These are phyloP conservation scores for Danionella cerebrum DNA, from an alignment of 2,113 vertebrate species.

Conservation along the genomic window DNA sequence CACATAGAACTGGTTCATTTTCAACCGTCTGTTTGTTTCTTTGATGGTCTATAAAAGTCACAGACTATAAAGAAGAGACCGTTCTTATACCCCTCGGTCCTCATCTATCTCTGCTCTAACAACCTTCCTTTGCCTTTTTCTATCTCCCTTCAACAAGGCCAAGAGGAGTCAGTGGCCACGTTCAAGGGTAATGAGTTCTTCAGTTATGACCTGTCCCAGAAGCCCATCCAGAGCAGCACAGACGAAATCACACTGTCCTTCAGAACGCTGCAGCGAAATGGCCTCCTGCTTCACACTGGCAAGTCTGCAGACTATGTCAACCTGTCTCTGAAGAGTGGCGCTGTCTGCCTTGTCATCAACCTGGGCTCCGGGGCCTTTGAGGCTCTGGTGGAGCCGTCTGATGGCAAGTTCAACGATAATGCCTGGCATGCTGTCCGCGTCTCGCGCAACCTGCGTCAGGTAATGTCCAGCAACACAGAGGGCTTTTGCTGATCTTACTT, in stretches of 20 bases:
- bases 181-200: slow-evolving; percentile 93
- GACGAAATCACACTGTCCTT: slow-evolving; percentile 93
- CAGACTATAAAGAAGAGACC: background rate
- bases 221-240: slow-evolving; percentile 92
- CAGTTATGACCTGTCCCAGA: slow-evolving; percentile 94
- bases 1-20: background rate
- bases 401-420: slow-evolving; percentile 88
- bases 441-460: slow-evolving; percentile 93
- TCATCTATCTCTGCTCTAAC: background rate
- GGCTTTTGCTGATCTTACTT: background rate
- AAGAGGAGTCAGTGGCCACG: slow-evolving; percentile 86
- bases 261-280: slow-evolving; percentile 85
- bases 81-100: background rate
- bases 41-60: background rate
- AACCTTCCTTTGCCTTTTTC: slow-evolving; percentile 4
- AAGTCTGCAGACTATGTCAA: slow-evolving; percentile 90
- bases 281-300: slow-evolving; percentile 91
- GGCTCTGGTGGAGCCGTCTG: slow-evolving; percentile 87
- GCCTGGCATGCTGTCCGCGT: slow-evolving; percentile 86
- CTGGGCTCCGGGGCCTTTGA: slow-evolving; percentile 91
- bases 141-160: slow-evolving; percentile 62
- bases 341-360: slow-evolving; percentile 93
- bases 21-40: background rate
- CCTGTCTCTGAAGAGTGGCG: slow-evolving; percentile 85
- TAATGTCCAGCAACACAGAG: slow-evolving; percentile 44